Base-by-base conservation (phyloP, 2,888 invertebrate genomes). In the Antheraea yamamai region DNA sequence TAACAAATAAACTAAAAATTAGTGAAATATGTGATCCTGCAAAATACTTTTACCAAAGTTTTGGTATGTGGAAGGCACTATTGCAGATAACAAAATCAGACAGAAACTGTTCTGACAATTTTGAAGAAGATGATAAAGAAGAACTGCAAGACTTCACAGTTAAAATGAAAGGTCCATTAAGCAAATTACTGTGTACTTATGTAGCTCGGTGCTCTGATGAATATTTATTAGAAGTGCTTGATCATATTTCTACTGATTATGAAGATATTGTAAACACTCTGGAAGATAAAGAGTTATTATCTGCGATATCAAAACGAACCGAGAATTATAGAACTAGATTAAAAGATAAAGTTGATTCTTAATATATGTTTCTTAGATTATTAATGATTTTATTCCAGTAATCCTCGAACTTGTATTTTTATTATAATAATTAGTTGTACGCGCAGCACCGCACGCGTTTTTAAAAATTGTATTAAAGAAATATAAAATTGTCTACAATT, bases 31-130 rank as follows among this genome's bases (percentile, higher is more conserved):
- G 88, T 77, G 83, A 85, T 4, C 85, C 88, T 1, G 87, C 89
- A 4, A 85, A 87, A 75, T 93, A 89, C 78, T 90, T 93, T 74
- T 79, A 82, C n/a, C 88, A 87, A 10, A 86, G 88, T 72, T 90
- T 87, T 74, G 91, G 81, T 58, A 91, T 95, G 81, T 95, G 93
- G 93, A 89, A 87, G 77, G 87, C 89, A 0, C 79, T 91, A 18
- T 82, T 80, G 76, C 82, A 81, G 10, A 85, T 88, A 72, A 82
- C 83, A n/a, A 87, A 87, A 68, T 82, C 83, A 20, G 85, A 89
- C 52, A 81, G 84, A 78, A 89, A 91, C 75, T 86, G 87, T 39
- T 83, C 81, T 72, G 81, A 82, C 14, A 87, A 83, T 26, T 91
- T 88, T 85, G 91, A 91, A 80, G 88, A 87, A 52, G 87, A 88